phyloP scores from a whole-genome alignment of 2,797 vertebrate species.

The Pseudochirops corinnae region DNA sequence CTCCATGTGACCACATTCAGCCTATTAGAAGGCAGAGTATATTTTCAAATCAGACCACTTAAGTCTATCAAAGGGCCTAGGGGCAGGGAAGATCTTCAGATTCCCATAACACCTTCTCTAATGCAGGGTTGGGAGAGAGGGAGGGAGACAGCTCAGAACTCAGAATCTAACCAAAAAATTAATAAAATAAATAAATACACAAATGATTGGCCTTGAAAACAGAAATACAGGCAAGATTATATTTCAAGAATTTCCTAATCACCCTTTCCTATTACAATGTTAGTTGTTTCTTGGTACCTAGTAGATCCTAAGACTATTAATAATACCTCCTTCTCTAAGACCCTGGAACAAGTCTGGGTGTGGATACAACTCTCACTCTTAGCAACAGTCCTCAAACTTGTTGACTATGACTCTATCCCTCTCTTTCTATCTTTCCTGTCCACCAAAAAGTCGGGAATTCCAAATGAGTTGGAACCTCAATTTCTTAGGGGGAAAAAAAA shows the following conservation, averaged over 20 bases:
- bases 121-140: neutral
- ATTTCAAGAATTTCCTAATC: conserved; percentile 36
- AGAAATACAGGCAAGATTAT: conserved; percentile 33
- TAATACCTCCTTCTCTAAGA: conserved; percentile 51
- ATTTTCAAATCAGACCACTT: too few relatives aligned
- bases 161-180: neutral
- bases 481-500: neutral
- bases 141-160: neutral
- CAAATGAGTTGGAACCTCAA: neutral
- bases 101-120: neutral
- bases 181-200: conserved; percentile 47
- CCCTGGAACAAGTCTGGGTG: neutral
- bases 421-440: neutral
- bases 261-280: neutral
- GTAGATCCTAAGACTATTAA: neutral
- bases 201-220: conserved; percentile 59
- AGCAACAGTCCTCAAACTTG: neutral
- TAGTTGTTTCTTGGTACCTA: conserved; percentile 8
- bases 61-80: too few relatives aligned
- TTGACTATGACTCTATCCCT: neutral
- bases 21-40: too few relatives aligned
- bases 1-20: too few relatives aligned
- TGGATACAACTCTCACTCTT: neutral
- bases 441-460: neutral
- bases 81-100: too few relatives aligned